Conservation (phyloP, 2,797 vertebrate species). For the Melanotaenia boesemani region DNA sequence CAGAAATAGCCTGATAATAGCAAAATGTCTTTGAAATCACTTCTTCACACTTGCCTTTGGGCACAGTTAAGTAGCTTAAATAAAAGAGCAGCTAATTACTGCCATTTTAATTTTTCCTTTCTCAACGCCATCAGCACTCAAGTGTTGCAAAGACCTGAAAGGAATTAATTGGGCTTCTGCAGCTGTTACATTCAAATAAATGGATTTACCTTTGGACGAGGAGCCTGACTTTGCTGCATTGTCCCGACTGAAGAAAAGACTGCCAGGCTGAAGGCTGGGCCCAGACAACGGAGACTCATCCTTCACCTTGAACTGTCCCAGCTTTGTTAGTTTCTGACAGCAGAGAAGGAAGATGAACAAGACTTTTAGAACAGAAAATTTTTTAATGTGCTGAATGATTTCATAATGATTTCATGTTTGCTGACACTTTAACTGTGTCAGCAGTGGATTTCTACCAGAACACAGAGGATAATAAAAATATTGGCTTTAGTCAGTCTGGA, state of each 20-base stretch:
- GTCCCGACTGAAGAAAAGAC: slow-evolving; percentile 89
- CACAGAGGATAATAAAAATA: neutral
- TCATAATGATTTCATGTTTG: too few species aligned
- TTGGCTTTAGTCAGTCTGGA: too few species aligned
- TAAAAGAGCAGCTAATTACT: slow-evolving; percentile 14
- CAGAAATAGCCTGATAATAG: slow-evolving; percentile 17
- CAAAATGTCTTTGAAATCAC: slow-evolving; percentile 29
- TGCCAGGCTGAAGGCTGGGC: slow-evolving; percentile 85
- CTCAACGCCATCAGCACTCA: neutral
- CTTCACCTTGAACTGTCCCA: slow-evolving; percentile 91
- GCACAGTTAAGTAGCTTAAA: slow-evolving; percentile 11
- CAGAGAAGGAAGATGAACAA: neutral
- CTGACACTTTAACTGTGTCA: fast-evolving
- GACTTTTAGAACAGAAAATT: too few species aligned
- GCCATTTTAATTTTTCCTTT: neutral
- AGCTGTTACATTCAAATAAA: slow-evolving; percentile 3
- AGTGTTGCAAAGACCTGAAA: slow-evolving; percentile 10
- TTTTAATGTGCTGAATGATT: neutral
- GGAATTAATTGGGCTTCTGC: neutral
- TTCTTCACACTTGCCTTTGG: slow-evolving; percentile 4
- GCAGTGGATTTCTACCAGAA: neutral
- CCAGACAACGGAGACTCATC: slow-evolving; percentile 83
- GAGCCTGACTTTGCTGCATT: slow-evolving; percentile 74
- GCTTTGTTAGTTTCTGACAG: slow-evolving; percentile 88
- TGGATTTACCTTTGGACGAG: slow-evolving; percentile 70